A percentile compares a stretch with the other conserved stretches of the same genome.
These are phyloP conservation scores for Frankliniella fusca DNA, from an alignment of 2,888 invertebrate genomes.

Conservation along the genomic window DNA sequence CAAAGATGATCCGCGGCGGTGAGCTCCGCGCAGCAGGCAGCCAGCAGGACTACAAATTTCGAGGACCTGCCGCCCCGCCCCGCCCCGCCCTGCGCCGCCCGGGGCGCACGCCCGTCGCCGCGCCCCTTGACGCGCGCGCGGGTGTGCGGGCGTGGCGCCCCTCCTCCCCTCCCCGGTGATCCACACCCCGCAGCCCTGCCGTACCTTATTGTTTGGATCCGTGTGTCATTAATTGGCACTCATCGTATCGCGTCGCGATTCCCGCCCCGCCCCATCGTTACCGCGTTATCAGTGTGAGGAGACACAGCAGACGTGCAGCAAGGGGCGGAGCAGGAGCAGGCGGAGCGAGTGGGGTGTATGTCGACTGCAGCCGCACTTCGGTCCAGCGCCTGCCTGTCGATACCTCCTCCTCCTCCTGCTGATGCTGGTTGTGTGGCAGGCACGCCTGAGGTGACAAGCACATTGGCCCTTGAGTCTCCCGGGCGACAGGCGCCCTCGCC, in stretches of 20 bases:
- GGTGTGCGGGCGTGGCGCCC: neutral
- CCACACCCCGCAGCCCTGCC: neutral
- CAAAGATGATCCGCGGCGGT: neutral
- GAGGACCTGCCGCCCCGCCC: too few species aligned
- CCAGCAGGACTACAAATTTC: too few species aligned
- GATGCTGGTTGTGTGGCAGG: neutral
- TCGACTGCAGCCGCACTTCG: neutral
- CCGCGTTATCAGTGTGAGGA: neutral
- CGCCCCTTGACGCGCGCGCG: neutral
- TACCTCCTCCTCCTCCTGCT: conserved; percentile 36
- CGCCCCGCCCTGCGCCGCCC: too few species aligned
- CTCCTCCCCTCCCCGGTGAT: neutral
- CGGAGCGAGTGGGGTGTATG: neutral
- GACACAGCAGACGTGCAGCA: too few species aligned
- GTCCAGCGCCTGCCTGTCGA: neutral
- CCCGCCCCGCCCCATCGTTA: conserved; percentile 7
- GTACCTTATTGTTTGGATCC: conserved; percentile 6
- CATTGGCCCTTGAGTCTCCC: neutral
- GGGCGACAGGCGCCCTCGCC: neutral
- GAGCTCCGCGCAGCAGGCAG: too few species aligned
- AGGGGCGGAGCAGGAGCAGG: neutral
- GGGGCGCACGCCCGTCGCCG: neutral
- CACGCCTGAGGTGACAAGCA: neutral
- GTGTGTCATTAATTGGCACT: conserved; percentile 18
- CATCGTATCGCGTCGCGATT: neutral